phyloP scores from a whole-genome alignment of 2,113 vertebrate genomes.

The Podarcis cretensis region DNA sequence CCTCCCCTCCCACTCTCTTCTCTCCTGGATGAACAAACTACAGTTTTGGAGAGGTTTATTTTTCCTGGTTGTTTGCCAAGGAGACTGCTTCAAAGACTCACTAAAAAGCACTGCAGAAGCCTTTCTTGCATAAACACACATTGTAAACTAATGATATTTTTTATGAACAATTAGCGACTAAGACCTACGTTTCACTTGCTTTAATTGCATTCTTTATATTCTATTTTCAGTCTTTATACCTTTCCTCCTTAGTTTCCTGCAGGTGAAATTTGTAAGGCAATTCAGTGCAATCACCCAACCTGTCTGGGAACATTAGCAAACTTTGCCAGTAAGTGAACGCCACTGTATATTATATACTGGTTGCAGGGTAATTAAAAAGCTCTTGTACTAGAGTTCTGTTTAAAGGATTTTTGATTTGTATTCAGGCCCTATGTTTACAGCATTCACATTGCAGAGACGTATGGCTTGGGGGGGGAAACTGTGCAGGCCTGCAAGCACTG shows the following conservation, averaged over 20 bases:
- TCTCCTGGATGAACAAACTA: constrained; percentile 1
- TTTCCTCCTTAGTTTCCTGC: neutral
- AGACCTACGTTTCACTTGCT: neutral
- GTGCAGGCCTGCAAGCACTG: too few species aligned
- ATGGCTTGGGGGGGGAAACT: too few species aligned
- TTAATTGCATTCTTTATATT: neutral
- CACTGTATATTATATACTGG: neutral
- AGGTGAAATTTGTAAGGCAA: neutral
- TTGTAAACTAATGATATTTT: neutral
- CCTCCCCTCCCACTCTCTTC: neutral
- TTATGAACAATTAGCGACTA: neutral
- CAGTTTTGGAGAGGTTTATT: neutral
- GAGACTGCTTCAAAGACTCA: neutral
- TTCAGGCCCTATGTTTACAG: neutral
- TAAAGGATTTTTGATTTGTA: neutral
- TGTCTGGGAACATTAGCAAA: neutral
- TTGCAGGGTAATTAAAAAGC: neutral
- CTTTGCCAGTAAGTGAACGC: neutral
- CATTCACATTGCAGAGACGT: neutral
- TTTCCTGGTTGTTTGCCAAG: neutral
- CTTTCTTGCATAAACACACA: neutral
- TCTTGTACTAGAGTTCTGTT: neutral
- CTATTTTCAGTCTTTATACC: neutral
- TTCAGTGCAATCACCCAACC: neutral
- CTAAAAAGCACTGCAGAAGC: neutral